phyloP scores from a whole-genome alignment of 2,888 invertebrate genomes.

The Carabus problematicus region DNA sequence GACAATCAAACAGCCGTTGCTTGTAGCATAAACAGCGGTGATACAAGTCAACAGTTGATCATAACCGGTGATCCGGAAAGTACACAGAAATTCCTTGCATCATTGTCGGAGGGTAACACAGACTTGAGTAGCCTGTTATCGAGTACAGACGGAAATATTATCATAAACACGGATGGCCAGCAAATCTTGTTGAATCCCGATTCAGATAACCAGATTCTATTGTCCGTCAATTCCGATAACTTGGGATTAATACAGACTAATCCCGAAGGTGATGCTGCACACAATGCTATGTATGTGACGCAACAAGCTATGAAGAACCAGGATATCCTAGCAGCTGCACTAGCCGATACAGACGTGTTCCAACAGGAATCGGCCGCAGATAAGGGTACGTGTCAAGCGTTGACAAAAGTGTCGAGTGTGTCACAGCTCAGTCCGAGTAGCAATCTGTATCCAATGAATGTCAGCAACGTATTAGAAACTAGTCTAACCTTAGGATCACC shows the following conservation, averaged over 20 bases:
- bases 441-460: conserved; percentile 65
- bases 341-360: conserved; percentile 78
- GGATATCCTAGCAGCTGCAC: conserved; percentile 77
- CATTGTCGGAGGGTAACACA: conserved; percentile 57
- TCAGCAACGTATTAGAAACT: conserved; percentile 75
- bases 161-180: conserved; percentile 60
- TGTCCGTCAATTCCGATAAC: conserved; percentile 51
- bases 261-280: conserved; percentile 48
- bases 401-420: conserved; percentile 58
- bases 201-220: conserved; percentile 53
- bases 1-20: conserved; percentile 49
- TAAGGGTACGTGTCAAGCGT: conserved; percentile 50
- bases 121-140: conserved; percentile 58
- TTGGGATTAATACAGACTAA: conserved; percentile 44
- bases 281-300: conserved; percentile 54
- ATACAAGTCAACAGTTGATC: conserved; percentile 56
- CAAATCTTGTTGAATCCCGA: conserved; percentile 60
- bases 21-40: conserved; percentile 49
- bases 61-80: conserved; percentile 58
- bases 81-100: conserved; percentile 58
- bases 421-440: conserved; percentile 66
- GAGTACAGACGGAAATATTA: conserved; percentile 56
- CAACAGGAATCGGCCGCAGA: conserved; percentile 61
- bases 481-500: conserved; percentile 78
- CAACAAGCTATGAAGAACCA: conserved; percentile 61